A percentile compares a stretch with the other conserved stretches of the same genome.
Conservation (phyloP, 2,113 vertebrate genomes). For the Aegotheles bennettii region DNA sequence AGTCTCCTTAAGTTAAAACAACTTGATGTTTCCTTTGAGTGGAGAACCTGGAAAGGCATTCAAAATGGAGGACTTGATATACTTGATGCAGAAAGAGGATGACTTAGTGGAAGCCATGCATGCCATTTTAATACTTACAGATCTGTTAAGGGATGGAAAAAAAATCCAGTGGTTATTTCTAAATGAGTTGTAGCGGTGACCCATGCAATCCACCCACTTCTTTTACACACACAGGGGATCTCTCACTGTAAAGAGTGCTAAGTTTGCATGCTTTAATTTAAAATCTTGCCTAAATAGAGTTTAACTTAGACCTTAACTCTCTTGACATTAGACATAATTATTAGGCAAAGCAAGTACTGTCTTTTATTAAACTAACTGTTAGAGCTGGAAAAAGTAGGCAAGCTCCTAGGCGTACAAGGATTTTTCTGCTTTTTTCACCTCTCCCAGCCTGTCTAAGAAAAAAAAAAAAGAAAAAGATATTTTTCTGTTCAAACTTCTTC, state of each 20-base stretch:
- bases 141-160: background rate
- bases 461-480: background rate
- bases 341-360: background rate
- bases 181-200: background rate
- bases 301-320: slow-evolving; percentile 28
- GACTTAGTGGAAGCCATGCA: background rate
- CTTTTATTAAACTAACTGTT: slow-evolving; percentile 11
- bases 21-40: background rate
- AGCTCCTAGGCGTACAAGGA: background rate
- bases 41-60: background rate
- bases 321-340: slow-evolving; percentile 31
- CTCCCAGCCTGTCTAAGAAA: background rate
- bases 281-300: slow-evolving; percentile 29
- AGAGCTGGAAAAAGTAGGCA: background rate
- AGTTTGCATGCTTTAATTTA: slow-evolving; percentile 27
- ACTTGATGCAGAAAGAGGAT: background rate
- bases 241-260: background rate
- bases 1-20: background rate
- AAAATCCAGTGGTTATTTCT: background rate
- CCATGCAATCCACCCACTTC: background rate
- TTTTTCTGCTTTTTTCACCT: background rate
- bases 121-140: background rate
- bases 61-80: background rate
- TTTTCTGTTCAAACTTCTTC: background rate
- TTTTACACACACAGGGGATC: background rate